Conservation (phyloP, 2,888 invertebrate species). For the Agrochola litura region DNA sequence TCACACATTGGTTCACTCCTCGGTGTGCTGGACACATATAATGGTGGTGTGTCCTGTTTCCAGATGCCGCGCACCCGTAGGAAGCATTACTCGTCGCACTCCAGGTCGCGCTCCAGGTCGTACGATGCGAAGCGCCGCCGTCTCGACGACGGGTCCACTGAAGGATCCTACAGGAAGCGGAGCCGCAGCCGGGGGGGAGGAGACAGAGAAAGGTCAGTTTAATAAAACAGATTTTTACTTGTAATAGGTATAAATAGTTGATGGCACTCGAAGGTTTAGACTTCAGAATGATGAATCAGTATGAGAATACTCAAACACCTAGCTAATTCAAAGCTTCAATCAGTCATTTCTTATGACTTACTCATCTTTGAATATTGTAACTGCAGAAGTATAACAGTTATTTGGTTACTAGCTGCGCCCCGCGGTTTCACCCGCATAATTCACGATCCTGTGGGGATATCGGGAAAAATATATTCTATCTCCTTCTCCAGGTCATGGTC, state of each 20-base stretch:
- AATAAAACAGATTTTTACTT: neutral
- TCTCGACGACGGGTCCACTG: constrained; percentile 90
- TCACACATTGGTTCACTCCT: constrained; percentile 46
- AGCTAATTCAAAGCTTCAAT: neutral
- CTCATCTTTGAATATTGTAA: neutral
- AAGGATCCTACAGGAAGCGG: constrained; percentile 86
- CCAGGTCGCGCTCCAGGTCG: constrained; percentile 90
- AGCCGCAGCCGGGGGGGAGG: constrained; percentile 86
- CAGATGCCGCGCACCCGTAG: constrained; percentile 96
- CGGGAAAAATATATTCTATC: too few relatives aligned
- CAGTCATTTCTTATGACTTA: constrained; percentile 1
- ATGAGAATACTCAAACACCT: neutral
- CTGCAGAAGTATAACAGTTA: neutral
- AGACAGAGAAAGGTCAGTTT: constrained; percentile 91
- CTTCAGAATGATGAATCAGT: neutral
- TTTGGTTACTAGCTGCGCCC: neutral
- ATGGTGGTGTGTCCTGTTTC: constrained; percentile 60
- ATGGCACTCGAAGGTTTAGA: neutral
- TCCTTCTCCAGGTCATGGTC: too few relatives aligned
- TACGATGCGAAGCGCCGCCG: constrained; percentile 93
- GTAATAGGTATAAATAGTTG: neutral
- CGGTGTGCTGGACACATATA: constrained; percentile 14
- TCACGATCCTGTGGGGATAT: too few relatives aligned
- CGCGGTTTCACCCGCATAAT: too few relatives aligned
- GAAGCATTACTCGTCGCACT: constrained; percentile 93